Evolutionary conservation across 2,797 vertebrate genomes (phyloP).

Genomic region (Enteromius mattozi): DNA sequence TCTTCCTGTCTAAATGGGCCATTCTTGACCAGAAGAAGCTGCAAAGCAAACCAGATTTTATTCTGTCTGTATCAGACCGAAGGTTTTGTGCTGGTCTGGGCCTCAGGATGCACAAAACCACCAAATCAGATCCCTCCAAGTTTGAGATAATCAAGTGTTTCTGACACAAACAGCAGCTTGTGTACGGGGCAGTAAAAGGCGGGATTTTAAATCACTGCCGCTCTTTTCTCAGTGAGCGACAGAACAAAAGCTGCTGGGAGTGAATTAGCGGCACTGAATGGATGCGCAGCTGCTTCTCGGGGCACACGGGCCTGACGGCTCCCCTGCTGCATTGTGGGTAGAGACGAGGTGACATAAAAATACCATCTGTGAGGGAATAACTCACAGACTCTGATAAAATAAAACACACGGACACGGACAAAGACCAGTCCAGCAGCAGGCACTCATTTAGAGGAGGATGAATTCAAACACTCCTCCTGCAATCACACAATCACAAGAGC

Average conservation of each 20-base stretch:
- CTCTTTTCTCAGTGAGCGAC: constrained; percentile 8
- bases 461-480: constrained; percentile 13
- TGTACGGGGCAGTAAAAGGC: not conserved
- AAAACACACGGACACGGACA: constrained; percentile 14
- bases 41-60: not conserved
- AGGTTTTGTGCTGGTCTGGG: not conserved
- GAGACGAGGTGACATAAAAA: constrained; percentile 24
- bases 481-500: constrained; percentile 25
- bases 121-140: not conserved
- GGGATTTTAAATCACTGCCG: not conserved
- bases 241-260: not conserved
- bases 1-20: not conserved
- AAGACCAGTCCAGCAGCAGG: not conserved
- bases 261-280: not conserved
- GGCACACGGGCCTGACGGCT: not conserved
- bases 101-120: not conserved
- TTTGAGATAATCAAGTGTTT: not conserved
- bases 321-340: constrained; percentile 32
- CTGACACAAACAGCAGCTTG: not conserved
- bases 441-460: constrained; percentile 6
- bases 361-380: constrained; percentile 47
- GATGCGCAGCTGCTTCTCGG: constrained; percentile 9
- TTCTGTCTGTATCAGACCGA: not conserved
- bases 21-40: not conserved
- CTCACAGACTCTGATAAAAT: constrained; percentile 6